phyloP scores from a whole-genome alignment of 2,888 invertebrate species.

The Heliconius ethilla region DNA sequence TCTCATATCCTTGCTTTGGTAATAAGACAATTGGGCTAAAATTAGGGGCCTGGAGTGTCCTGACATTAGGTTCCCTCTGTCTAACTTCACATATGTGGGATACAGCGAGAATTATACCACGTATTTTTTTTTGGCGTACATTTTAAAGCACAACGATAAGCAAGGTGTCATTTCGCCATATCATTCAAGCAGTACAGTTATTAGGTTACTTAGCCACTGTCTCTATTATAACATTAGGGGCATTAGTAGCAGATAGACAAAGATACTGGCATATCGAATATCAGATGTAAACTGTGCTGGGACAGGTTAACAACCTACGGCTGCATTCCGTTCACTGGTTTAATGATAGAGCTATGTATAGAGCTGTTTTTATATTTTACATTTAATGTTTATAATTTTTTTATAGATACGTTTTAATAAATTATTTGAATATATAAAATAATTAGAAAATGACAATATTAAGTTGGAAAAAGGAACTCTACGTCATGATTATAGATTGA shows the following conservation, averaged over 20 bases:
- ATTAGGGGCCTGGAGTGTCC: too few species aligned
- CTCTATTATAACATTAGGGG: conserved; percentile 65
- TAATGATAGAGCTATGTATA: conserved; percentile 65
- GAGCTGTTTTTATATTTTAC: conserved; percentile 52
- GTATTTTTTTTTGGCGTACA: background rate
- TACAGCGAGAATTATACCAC: too few species aligned
- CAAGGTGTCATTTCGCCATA: conserved; percentile 17
- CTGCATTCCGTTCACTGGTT: conserved; percentile 68
- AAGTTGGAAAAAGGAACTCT: too few species aligned
- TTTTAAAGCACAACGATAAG: background rate
- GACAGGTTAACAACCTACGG: conserved; percentile 74
- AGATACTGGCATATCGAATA: conserved; percentile 72
- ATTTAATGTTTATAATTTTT: too few species aligned
- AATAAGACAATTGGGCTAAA: too few species aligned
- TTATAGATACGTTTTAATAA: too few species aligned
- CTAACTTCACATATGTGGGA: too few species aligned
- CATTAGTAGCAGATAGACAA: conserved; percentile 69
- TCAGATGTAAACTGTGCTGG: conserved; percentile 70
- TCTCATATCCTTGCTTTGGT: too few species aligned
- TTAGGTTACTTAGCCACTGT: background rate
- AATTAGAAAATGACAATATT: too few species aligned
- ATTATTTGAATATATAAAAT: too few species aligned
- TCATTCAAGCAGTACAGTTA: conserved; percentile 5
- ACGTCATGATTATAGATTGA: too few species aligned
- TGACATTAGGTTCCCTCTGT: too few species aligned